Evolutionary conservation across 2,797 vertebrate genomes (phyloP).

Genomic region (Emydoidea blandingii): DNA sequence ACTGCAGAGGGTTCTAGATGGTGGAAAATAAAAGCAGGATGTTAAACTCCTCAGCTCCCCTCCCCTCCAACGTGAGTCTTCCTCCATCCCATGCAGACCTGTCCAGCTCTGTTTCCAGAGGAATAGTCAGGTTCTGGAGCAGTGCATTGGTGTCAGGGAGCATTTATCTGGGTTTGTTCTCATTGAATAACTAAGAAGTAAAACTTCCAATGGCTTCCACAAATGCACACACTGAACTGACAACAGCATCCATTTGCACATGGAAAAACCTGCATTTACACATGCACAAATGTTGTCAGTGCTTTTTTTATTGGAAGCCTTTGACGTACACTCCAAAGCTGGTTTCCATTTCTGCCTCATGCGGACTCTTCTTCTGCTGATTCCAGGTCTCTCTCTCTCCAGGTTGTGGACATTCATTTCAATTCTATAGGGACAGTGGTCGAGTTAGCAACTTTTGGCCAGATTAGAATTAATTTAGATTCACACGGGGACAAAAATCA

Average conservation of each 20-base stretch:
- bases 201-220: neutral
- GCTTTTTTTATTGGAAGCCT: constrained; percentile 46
- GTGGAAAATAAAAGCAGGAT: neutral
- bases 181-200: neutral
- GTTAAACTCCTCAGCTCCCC: neutral
- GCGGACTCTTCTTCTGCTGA: constrained; percentile 63
- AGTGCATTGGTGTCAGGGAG: rapidly evolving
- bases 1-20: neutral
- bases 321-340: constrained; percentile 70
- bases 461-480: constrained; percentile 14
- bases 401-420: constrained; percentile 43
- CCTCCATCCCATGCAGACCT: neutral
- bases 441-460: constrained; percentile 22
- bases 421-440: neutral
- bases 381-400: constrained; percentile 14
- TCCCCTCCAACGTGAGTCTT: neutral
- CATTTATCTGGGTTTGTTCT: neutral
- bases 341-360: constrained; percentile 49
- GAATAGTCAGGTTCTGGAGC: neutral
- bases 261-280: neutral
- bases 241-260: neutral
- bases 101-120: rapidly evolving
- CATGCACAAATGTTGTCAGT: constrained; percentile 9
- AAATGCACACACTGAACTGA: neutral
- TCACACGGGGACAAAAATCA: neutral